Evolutionary conservation across 2,888 invertebrate genomes (phyloP).

Genomic region (Trachelus tabidus): DNA sequence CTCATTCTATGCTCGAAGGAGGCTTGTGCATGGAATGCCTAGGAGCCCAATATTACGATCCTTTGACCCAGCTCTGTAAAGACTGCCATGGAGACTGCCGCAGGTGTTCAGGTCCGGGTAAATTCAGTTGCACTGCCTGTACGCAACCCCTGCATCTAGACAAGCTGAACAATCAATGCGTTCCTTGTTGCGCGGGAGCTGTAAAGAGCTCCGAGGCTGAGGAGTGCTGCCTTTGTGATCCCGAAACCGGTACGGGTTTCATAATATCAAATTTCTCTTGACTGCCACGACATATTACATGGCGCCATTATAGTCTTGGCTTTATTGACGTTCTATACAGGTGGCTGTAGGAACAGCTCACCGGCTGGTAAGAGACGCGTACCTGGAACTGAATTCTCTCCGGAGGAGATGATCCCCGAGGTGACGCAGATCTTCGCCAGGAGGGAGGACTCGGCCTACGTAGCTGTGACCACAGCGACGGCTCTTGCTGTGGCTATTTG

Average conservation of each 20-base stretch:
- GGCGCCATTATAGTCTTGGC: background rate
- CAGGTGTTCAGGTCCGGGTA: constrained; percentile 77
- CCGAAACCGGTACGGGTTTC: constrained; percentile 71
- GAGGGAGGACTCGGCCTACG: constrained; percentile 43
- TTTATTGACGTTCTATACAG: constrained; percentile 59
- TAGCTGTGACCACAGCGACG: constrained; percentile 74
- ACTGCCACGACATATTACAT: background rate
- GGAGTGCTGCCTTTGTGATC: constrained; percentile 79
- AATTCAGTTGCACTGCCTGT: constrained; percentile 77
- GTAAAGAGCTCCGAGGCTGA: constrained; percentile 63
- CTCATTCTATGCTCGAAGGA: constrained; percentile 79
- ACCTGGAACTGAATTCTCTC: constrained; percentile 69
- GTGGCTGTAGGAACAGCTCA: constrained; percentile 79
- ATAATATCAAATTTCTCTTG: background rate
- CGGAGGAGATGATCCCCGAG: constrained; percentile 41
- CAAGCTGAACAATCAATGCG: constrained; percentile 80
- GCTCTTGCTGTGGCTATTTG: constrained; percentile 77
- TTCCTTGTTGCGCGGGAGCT: constrained; percentile 76
- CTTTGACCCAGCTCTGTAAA: constrained; percentile 75
- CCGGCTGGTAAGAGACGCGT: constrained; percentile 81
- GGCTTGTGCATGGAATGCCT: constrained; percentile 82
- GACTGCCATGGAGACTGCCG: constrained; percentile 76
- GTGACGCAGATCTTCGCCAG: constrained; percentile 32
- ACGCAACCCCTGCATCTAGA: constrained; percentile 75
- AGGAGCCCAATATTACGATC: constrained; percentile 79